These are phyloP conservation scores for Formica aserva DNA, from an alignment of 2,888 invertebrate genomes.

Conservation along the genomic window DNA sequence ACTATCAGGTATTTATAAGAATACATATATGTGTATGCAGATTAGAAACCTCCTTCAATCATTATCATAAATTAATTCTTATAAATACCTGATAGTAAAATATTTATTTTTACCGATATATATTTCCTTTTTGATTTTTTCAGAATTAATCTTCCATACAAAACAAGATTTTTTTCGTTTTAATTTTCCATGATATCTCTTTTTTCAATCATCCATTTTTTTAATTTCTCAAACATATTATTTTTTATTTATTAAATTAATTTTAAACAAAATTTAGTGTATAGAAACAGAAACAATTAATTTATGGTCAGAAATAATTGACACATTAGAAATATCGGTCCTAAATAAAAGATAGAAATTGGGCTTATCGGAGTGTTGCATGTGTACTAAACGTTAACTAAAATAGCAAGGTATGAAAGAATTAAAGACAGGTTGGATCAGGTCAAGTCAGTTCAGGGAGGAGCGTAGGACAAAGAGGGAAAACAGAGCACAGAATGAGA, in stretches of 20 bases:
- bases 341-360: background rate
- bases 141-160: background rate
- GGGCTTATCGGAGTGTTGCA: background rate
- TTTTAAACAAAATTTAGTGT: background rate
- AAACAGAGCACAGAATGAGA: conserved; percentile 34
- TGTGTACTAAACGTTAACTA: background rate
- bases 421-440: conserved; percentile 8
- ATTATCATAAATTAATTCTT: too few species aligned
- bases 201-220: background rate
- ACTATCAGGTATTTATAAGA: background rate
- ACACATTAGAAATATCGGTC: background rate
- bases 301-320: background rate
- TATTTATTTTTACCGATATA: too few species aligned
- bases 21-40: background rate
- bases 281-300: background rate
- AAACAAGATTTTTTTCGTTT: background rate
- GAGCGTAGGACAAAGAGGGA: background rate
- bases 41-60: too few species aligned
- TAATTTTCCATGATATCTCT: background rate
- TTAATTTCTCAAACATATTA: background rate
- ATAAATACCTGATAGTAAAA: too few species aligned
- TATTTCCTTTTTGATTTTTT: background rate
- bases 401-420: background rate
- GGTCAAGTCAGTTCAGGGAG: conserved; percentile 1
- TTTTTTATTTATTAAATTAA: conserved; percentile 5